Evolutionary conservation across 2,113 vertebrate genomes (phyloP).

Genomic region (Balaenoptera acutorostrata): DNA sequence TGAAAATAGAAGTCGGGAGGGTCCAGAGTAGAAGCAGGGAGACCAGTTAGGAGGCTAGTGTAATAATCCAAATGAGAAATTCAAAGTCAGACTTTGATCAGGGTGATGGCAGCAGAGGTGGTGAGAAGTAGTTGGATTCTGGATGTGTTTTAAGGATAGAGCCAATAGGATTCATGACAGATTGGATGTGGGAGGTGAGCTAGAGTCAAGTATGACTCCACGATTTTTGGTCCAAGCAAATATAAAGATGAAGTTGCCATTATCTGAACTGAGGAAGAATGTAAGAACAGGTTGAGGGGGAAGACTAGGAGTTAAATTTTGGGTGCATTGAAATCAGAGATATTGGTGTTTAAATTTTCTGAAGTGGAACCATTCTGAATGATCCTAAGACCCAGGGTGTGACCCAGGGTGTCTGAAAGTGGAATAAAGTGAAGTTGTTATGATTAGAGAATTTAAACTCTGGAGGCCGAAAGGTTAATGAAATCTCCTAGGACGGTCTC

Average conservation of each 20-base stretch:
- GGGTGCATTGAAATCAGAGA: background rate
- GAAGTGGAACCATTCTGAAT: background rate
- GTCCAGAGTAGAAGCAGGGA: background rate
- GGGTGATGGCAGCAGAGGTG: slow-evolving; percentile 7
- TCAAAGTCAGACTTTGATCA: slow-evolving; percentile 20
- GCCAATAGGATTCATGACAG: background rate
- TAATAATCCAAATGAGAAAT: background rate
- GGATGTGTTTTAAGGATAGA: background rate
- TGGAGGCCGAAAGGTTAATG: background rate
- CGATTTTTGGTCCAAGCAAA: background rate
- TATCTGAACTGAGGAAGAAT: background rate
- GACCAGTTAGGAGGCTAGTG: background rate
- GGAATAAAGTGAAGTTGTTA: background rate
- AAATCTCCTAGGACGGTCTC: background rate
- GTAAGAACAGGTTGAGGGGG: background rate
- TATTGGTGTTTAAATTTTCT: background rate
- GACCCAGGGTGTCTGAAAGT: background rate
- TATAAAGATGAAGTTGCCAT: background rate
- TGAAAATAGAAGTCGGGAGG: background rate
- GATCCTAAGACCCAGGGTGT: background rate
- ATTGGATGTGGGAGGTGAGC: background rate
- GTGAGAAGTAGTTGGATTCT: background rate
- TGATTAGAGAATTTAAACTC: background rate
- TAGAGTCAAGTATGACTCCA: background rate
- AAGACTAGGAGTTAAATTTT: background rate